Conservation (phyloP, 2,113 vertebrate genomes). For the Proteles cristata region DNA sequence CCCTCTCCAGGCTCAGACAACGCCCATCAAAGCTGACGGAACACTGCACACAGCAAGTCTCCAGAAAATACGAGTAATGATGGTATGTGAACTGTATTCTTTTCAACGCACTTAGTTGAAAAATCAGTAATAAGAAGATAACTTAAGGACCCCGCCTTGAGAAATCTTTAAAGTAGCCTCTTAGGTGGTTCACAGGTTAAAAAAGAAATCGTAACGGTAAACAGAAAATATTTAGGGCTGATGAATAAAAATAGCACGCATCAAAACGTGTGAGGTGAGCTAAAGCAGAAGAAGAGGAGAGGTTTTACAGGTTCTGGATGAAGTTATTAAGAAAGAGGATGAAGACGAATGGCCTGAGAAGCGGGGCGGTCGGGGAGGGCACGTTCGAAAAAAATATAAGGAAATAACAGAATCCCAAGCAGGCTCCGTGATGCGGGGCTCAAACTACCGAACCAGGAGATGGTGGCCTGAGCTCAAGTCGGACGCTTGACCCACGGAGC, state of each 20-base stretch:
- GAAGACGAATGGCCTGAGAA: constrained; percentile 30
- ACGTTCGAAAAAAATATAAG: constrained; percentile 8
- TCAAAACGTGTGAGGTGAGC: neutral
- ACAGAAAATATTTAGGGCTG: constrained; percentile 25
- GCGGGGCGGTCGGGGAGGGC: neutral
- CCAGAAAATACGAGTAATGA: neutral
- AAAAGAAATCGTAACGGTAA: neutral
- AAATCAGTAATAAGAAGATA: constrained; percentile 34
- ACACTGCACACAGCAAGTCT: neutral
- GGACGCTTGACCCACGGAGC: too few relatives aligned
- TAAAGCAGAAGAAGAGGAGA: neutral
- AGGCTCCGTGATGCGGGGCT: too few relatives aligned
- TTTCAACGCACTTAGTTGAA: constrained; percentile 27
- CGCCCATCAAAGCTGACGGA: neutral
- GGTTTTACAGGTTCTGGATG: neutral
- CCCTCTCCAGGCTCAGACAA: neutral
- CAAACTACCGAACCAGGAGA: too few relatives aligned
- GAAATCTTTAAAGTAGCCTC: constrained; percentile 24
- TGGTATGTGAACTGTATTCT: neutral
- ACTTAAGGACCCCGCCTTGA: neutral
- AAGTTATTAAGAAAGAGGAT: constrained; percentile 32
- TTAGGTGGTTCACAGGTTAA: neutral
- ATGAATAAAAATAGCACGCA: neutral
- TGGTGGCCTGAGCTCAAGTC: too few relatives aligned
- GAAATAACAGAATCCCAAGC: neutral